Base-by-base conservation (phyloP, 2,888 invertebrate species). In the Eulithis prunata region DNA sequence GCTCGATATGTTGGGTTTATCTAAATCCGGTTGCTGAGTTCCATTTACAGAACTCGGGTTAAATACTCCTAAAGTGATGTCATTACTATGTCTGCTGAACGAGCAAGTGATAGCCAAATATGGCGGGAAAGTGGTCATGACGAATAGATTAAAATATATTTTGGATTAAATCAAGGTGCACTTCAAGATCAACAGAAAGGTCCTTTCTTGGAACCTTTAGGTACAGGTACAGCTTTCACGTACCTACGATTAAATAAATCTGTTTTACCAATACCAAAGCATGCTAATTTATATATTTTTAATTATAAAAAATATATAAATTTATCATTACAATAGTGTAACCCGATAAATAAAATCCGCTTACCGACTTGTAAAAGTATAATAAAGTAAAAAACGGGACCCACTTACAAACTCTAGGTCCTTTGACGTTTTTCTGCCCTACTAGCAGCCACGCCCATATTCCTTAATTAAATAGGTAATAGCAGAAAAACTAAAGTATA, bases 1-100 rank as follows among this genome's bases (percentile, higher is more conserved):
- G 14, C 47, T 47, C 14, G n/a, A n/a, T 47, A 21, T 36, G 21
- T 51, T 51, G 13, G 12, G n/a, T 47, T 28, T 47, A 56, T 6
- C 11, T 46, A 63, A 41, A 63, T 57, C 63, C 63, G 63, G 57
- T 53, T 58, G 41, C 13, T 41, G 4, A 0, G 43, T 13, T 49
- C 54, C 14, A 43, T 49, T 47, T 41, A 47, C 54, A 54, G 46
- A 47, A 54, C 45, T 52, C 14, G 11, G 46, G 66, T 62, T 55
- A 58, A 51, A 46, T 47, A 49, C 57, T 54, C 11, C 28, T n/a
- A 59, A 62, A 69, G 76, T 81, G 79, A 81, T 77, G 76, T 82
- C 81, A 82, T 70, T 72, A 66, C 49, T 51, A 62, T 68, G 62
- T 73, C 56, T 68, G 57, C 69, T 10, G 49, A 14, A 49, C 21